Evolutionary conservation across 2,888 invertebrate species (phyloP), one percentile per base, ranked within the genome.

Genomic region (Pristionchus japonicus): DNA sequence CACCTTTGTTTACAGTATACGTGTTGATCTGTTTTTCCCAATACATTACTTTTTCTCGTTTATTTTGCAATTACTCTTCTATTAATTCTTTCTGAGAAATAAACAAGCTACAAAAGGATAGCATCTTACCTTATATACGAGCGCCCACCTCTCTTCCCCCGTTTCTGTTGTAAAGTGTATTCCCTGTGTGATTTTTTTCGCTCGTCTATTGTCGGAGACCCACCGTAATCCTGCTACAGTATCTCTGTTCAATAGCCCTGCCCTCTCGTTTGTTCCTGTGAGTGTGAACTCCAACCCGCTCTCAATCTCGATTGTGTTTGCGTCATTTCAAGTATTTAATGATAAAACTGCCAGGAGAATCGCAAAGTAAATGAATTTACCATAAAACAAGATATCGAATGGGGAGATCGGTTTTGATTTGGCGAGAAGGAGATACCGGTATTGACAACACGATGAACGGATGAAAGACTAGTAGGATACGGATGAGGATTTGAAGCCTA

Each of bases 361-460:
- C 47, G 13, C 43, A 43, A 43, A n/a, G 43, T 43, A 43, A n/a
- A 77, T 27, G 13, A 13, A 70, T 2, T 15, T 77, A 70, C 77
- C 13, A 43, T 11, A 47, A 57, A 77, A 77, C 77, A 77, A 77
- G 77, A 77, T 77, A 77, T 77, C 47, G 77, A 43, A 43, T 77
- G 43, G n/a, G 23, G 77, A 77, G 77, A 77, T 77, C 77, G 47
- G 37, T 47, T 77, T 77, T 77, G 77, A 77, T 77, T 77, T 77
- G 77, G n/a, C 3, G 43, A 43, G 1, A 27, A 27, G 23, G 40
- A 27, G 43, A 47, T 43, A 77, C 77, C 77, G 47, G 77, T 43
- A n/a, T 15, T 0, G 31, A 40, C 27, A 20, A 77, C 77, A n/a
- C 77, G 74, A 43, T 43, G 43, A 11, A 43, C 6, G 11, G 43